A percentile compares a stretch with the other conserved stretches of the same genome.
phyloP scores from a whole-genome alignment of 2,797 vertebrate species.

The Echiichthys vipera region DNA sequence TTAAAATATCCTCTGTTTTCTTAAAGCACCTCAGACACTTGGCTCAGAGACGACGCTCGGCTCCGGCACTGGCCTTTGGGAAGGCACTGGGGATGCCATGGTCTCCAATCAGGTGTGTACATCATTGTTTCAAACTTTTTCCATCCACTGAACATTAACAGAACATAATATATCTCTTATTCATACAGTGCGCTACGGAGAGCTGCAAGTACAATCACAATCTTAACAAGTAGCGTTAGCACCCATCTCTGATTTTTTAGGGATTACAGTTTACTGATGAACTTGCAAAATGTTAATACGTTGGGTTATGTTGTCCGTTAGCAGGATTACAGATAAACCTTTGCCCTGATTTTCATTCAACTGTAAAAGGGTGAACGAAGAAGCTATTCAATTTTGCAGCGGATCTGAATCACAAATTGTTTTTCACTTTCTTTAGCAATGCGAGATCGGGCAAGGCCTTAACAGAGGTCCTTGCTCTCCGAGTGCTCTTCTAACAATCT shows the following conservation, averaged over 20 bases:
- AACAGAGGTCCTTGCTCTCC: no score
- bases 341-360: no score
- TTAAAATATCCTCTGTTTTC: slow-evolving; percentile 34
- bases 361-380: no score
- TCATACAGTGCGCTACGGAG: neutral
- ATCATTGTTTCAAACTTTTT: neutral
- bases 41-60: slow-evolving; percentile 82
- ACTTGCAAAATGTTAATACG: neutral
- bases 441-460: no score
- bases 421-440: no score
- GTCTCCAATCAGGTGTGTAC: slow-evolving; percentile 80
- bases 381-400: no score
- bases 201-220: neutral
- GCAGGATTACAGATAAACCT: no score
- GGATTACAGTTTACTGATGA: neutral
- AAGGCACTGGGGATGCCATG: slow-evolving; percentile 81
- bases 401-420: no score
- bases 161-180: neutral
- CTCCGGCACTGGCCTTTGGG: slow-evolving; percentile 79
- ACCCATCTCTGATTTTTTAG: neutral
- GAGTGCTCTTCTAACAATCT: no score
- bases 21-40: slow-evolving; percentile 77
- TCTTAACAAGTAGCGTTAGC: neutral
- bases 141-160: neutral
- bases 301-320: no score